Percentiles rank a stretch among this genome's conserved stretches.
Evolutionary conservation across 2,797 vertebrate genomes (phyloP).

Genomic region (Bufotes viridis): DNA sequence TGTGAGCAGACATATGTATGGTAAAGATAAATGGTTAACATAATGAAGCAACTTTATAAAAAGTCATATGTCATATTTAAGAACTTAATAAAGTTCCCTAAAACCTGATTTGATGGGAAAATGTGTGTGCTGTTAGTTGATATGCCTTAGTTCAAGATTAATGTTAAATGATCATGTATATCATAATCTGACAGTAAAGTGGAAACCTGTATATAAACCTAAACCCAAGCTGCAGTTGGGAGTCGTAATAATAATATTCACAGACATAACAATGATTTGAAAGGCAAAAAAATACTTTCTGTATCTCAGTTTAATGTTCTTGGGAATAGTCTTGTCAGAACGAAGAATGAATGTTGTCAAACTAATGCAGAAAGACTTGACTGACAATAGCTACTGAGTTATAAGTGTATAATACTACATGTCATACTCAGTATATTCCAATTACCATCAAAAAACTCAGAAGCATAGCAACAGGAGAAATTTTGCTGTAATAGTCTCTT

Average conservation of each 20-base stretch:
- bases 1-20: background rate
- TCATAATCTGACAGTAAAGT: background rate
- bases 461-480: conserved; percentile 23
- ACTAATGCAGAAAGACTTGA: conserved; percentile 28
- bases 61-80: background rate
- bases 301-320: conserved; percentile 37
- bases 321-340: conserved; percentile 42
- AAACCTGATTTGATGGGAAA: background rate
- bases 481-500: conserved; percentile 21
- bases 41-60: background rate
- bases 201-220: conserved; percentile 11
- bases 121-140: background rate
- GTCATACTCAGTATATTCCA: conserved; percentile 48
- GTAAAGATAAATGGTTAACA: background rate
- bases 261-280: conserved; percentile 11
- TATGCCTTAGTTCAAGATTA: too few relatives aligned
- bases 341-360: conserved; percentile 36
- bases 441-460: conserved; percentile 50
- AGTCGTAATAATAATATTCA: conserved; percentile 11
- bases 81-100: too few relatives aligned
- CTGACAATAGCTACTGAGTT: conserved; percentile 39
- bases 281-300: conserved; percentile 26
- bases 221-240: background rate
- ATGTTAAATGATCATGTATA: background rate
- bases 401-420: conserved; percentile 41